Conservation (phyloP, 2,113 vertebrate species). For the Thomomys bottae region DNA sequence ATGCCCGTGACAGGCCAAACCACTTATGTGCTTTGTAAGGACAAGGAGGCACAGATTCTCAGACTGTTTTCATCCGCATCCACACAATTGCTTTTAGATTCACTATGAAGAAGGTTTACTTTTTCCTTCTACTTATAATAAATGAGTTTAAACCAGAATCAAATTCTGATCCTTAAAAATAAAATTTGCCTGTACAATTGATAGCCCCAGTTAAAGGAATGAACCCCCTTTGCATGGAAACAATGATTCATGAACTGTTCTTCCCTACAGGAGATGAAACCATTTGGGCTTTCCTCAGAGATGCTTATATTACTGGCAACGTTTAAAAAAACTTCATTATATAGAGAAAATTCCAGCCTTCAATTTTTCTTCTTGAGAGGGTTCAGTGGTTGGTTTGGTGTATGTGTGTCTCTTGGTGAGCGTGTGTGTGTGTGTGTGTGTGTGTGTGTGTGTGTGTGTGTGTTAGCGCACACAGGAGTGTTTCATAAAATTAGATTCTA, state of each 20-base stretch:
- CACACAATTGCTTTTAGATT: conserved; percentile 73
- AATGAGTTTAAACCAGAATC: conserved; percentile 78
- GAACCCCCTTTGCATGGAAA: conserved; percentile 79
- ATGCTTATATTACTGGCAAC: conserved; percentile 83
- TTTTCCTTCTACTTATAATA: conserved; percentile 61
- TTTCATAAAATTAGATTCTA: conserved; percentile 87
- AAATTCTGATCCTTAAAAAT: conserved; percentile 81
- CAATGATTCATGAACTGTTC: conserved; percentile 85
- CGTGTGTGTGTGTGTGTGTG: not conserved
- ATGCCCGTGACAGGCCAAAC: conserved; percentile 69
- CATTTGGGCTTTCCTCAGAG: conserved; percentile 84
- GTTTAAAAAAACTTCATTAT: conserved; percentile 85
- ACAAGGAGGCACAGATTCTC: conserved; percentile 54
- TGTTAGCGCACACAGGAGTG: conserved; percentile 2
- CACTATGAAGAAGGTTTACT: conserved; percentile 54
- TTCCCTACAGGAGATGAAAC: conserved; percentile 80
- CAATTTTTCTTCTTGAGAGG: conserved; percentile 88
- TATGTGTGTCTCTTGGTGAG: conserved; percentile 63
- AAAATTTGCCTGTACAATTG: conserved; percentile 71
- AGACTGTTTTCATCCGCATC: conserved; percentile 1
- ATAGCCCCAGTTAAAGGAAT: conserved; percentile 82
- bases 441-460: conserved; percentile 54
- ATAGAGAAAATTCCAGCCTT: conserved; percentile 85
- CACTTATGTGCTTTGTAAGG: conserved; percentile 60
- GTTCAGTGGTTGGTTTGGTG: conserved; percentile 82